phyloP scores from a whole-genome alignment of 2,888 invertebrate species.

The Macaria liturata region DNA sequence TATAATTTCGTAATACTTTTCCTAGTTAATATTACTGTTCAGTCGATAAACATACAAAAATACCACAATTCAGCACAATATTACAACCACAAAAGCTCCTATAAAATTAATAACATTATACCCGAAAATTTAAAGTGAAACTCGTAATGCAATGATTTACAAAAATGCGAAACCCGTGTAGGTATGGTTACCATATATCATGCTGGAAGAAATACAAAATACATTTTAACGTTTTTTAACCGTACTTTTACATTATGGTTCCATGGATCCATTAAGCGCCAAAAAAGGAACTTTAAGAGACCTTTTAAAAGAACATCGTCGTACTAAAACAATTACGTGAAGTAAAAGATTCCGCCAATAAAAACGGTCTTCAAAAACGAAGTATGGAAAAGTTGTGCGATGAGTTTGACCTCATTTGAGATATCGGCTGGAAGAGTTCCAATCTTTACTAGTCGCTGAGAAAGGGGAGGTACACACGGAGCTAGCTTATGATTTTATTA shows the following conservation, averaged over 20 bases:
- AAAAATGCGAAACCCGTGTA: conserved; percentile 30
- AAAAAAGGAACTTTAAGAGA: conserved; percentile 5
- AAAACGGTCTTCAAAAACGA: conserved; percentile 34
- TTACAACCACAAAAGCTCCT: conserved; percentile 9
- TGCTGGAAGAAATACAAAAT: conserved; percentile 25
- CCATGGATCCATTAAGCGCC: conserved; percentile 20
- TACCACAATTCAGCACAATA: neutral
- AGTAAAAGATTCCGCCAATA: conserved; percentile 34
- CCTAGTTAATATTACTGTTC: too few species aligned
- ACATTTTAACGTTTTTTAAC: conserved; percentile 20
- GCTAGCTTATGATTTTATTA: too few species aligned
- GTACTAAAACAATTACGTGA: conserved; percentile 28
- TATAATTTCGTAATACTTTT: too few species aligned
- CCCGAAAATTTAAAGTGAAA: conserved; percentile 6
- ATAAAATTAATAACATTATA: too few species aligned
- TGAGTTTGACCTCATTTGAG: conserved; percentile 67
- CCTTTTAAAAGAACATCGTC: conserved; percentile 14
- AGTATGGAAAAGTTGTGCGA: conserved; percentile 45
- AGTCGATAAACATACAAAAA: too few species aligned
- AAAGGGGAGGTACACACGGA: too few species aligned
- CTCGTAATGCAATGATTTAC: conserved; percentile 28
- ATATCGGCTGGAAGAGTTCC: conserved; percentile 70
- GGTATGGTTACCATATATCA: conserved; percentile 17
- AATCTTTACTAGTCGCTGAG: conserved; percentile 43
- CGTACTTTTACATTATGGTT: conserved; percentile 25